Evolutionary conservation across 2,888 invertebrate species (phyloP).

Genomic region (Operophtera brumata): DNA sequence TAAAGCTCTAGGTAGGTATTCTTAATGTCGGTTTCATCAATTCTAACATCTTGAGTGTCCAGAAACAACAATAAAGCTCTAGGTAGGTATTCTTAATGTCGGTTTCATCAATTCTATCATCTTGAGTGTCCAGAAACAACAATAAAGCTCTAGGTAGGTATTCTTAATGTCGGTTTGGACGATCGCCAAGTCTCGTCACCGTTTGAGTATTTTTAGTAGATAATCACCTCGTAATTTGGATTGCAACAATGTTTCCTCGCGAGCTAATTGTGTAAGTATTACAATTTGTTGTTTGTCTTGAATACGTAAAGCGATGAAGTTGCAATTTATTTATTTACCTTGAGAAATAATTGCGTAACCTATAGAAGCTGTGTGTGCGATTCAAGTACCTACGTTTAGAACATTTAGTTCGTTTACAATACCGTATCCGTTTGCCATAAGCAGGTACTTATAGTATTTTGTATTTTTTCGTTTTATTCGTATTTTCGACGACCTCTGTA

Average conservation of each 20-base stretch:
- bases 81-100: no score
- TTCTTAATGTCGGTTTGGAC: conserved; percentile 43
- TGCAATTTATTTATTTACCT: background rate
- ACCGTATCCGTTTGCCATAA: no score
- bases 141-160: conserved; percentile 23
- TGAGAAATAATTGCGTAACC: background rate
- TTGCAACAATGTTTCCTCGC: conserved; percentile 44
- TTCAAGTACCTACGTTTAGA: no score
- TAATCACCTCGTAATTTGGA: conserved; percentile 50
- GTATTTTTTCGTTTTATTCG: no score
- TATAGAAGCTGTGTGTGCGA: no score
- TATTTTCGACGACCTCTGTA: no score
- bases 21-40: no score
- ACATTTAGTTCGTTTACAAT: no score
- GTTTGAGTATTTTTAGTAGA: conserved; percentile 58
- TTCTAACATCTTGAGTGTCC: no score
- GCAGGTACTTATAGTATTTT: no score
- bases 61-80: no score
- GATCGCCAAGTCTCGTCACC: conserved; percentile 47
- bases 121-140: conserved; percentile 18
- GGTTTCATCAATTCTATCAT: background rate
- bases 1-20: no score
- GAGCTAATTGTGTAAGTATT: conserved; percentile 28
- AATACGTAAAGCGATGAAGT: conserved; percentile 2
- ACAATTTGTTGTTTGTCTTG: conserved; percentile 13